Percentiles rank a stretch among this genome's conserved stretches.
phyloP scores from a whole-genome alignment of 2,797 vertebrate species.

The Melanogrammus aeglefinus region DNA sequence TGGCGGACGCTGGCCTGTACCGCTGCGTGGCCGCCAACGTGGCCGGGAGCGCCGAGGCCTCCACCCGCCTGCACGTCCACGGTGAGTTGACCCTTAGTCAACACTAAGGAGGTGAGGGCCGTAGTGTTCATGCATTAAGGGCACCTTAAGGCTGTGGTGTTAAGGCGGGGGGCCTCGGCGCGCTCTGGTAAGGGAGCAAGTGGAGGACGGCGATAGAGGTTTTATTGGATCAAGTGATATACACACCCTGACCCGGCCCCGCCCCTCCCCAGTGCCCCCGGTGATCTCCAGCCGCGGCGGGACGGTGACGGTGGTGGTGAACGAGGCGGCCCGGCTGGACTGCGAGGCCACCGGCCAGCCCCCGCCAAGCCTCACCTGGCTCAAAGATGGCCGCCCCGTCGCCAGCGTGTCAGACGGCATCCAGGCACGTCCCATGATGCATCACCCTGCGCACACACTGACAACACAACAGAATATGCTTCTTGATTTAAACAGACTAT shows the following conservation, averaged over 20 bases:
- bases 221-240: no score
- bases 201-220: no score
- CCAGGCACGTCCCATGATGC: constrained; percentile 76
- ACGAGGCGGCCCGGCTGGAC: constrained; percentile 81
- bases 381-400: constrained; percentile 94
- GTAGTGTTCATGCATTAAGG: no score
- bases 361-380: constrained; percentile 90
- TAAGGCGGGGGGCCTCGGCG: no score
- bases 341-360: constrained; percentile 94
- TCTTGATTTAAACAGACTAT: neutral
- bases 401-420: constrained; percentile 83
- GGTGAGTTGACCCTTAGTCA: constrained; percentile 70
- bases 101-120: no score
- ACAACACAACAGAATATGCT: neutral
- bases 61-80: constrained; percentile 85
- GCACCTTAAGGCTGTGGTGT: no score
- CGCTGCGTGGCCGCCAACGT: constrained; percentile 87
- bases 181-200: no score
- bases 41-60: constrained; percentile 81
- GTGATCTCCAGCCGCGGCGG: constrained; percentile 83
- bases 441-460: neutral
- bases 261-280: constrained; percentile 78
- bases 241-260: neutral
- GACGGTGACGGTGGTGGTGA: constrained; percentile 84
- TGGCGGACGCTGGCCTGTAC: constrained; percentile 85